Evolutionary conservation across 2,113 vertebrate species (phyloP), one percentile per base, ranked within the genome.

Genomic region (Colaptes auratus): DNA sequence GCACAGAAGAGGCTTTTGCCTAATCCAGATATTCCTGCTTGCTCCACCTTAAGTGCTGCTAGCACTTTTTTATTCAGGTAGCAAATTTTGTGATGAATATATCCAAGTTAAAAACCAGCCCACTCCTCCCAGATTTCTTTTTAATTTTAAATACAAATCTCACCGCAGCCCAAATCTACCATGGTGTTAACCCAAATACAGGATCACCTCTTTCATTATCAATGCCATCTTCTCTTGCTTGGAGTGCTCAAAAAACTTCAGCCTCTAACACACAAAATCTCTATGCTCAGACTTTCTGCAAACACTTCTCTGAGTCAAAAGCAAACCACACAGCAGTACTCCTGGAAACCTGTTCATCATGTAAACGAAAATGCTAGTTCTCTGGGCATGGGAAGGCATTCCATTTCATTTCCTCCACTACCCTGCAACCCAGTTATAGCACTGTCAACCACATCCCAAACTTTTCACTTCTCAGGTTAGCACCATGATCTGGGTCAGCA

Each of bases 201-300:
- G 25, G 15, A 86, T 71, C 7, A 61, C 8, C 6, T 19, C 25
- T 28, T 82, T 35, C 13, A 48, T 15, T 78, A 56, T 3, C 21
- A 25, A 28, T 7, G 33, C 5, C 17, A 20, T 3, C 17, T 90
- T 85, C 67, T 30, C 9, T 28, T 0, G 0, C 23, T 42, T 60
- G 3, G 84, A 46, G 3, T 7, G 5, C n/a, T 61, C 21, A 46
- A 27, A 78, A 78, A 64, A 67, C 36, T 24, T 15, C 58, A 84
- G 44, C 25, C 31, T 50, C 27, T 16, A n/a, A 50, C 20, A 81
- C 2, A 55, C 17, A 76, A 66, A 76, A 82, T 42, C 23, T 70
- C 63, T 27, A 46, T 53, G 9, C 8, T 59, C 7, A 91, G 59
- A 74, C n/a, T 59, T 84, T 23, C 20, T 39, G 14, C 39, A 31